Base-by-base conservation (phyloP, 1,140 invertebrate species). In the Helicoverpa armigera region DNA sequence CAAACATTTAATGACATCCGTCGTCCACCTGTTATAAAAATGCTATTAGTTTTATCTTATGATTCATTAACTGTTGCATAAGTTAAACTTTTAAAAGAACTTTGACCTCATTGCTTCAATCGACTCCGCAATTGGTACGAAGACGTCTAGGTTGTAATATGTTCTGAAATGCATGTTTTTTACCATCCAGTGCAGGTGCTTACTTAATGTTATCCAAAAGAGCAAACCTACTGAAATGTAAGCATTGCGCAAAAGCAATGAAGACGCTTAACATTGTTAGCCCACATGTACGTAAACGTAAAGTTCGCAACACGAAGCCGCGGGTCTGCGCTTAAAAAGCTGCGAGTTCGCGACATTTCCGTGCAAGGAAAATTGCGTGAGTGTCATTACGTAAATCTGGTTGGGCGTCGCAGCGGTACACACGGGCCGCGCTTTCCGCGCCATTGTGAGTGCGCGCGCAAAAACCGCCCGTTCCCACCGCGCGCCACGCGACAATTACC, bases 311-410 rank as follows among this genome's bases (percentile, higher is more conserved):
- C 16, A 10, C 16, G 29, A 29, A 48, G 61, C 51, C 58, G 23
- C 16, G 65, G 53, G 29, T 60, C 16, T 13, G 72, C 12, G 31
- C n/a, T 60, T 58, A 16, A 79, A 77, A 77, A 70, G 18, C 51
- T 60, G 43, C 65, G 65, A 50, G 53, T 7, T 4, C 73, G 35
- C 67, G 73, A 69, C 70, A 81, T 81, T 84, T 86, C 69, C 76
- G 70, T 58, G 63, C 84, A 87, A 88, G 86, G 87, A 88, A 89
- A 89, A 86, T 89, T 87, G 84, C 81, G 78, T 78, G 53, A 76
- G 76, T 79, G 65, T 83, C 14, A 82, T 92, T 92, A 89, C 89
- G 88, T 91, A 91, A 91, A 91, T 85, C 87, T 90, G 83, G 90
- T 92, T 87, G 87, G 89, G 65, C 65, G 14, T 73, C 67, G n/a